phyloP scores from a whole-genome alignment of 2,888 invertebrate genomes.

The Zaprionus lineosus region DNA sequence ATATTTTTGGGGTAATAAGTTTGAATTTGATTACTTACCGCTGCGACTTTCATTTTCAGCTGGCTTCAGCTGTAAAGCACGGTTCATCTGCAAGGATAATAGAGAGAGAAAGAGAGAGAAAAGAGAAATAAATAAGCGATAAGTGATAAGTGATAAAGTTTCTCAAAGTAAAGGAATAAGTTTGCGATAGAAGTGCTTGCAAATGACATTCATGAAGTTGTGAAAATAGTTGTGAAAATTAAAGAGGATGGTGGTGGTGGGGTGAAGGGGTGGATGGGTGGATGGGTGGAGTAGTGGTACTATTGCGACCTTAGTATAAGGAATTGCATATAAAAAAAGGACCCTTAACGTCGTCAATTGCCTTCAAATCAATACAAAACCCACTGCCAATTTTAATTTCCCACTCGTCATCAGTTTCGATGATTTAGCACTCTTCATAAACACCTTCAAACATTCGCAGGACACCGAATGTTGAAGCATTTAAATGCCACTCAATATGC shows the following conservation, averaged over 20 bases:
- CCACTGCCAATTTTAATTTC: slow-evolving; percentile 45
- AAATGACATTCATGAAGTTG: too few species aligned
- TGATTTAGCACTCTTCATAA: slow-evolving; percentile 65
- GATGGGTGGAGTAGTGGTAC: too few species aligned
- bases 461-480: slow-evolving; percentile 59
- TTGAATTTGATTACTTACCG: slow-evolving; percentile 86
- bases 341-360: too few species aligned
- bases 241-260: too few species aligned
- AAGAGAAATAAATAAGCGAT: background rate
- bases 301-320: too few species aligned
- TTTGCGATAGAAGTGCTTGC: too few species aligned
- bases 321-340: too few species aligned
- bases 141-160: too few species aligned
- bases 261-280: too few species aligned
- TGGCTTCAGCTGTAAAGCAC: slow-evolving; percentile 99
- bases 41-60: slow-evolving; percentile 99
- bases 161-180: too few species aligned
- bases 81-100: slow-evolving; percentile 98
- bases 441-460: slow-evolving; percentile 55
- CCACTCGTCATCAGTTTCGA: slow-evolving; percentile 37
- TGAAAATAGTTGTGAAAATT: too few species aligned
- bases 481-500: slow-evolving; percentile 77
- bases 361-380: slow-evolving; percentile 4
- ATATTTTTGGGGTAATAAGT: slow-evolving; percentile 20
- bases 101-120: background rate